These are phyloP conservation scores for Heliconius congener DNA, from an alignment of 1,140 invertebrate genomes.

Conservation along the genomic window DNA sequence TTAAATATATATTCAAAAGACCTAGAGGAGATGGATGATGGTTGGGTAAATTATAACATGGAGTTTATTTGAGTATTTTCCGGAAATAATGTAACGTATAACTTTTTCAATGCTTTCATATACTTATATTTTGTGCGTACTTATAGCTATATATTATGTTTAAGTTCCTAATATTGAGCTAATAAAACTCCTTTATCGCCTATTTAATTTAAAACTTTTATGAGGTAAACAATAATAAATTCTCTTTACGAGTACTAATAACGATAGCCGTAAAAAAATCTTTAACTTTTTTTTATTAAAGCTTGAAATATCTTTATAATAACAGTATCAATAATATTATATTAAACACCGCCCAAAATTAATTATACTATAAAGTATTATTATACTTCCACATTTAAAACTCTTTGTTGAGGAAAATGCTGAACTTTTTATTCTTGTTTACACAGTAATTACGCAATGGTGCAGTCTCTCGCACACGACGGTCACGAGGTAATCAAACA, in stretches of 20 bases:
- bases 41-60: too few relatives aligned
- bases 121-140: too few relatives aligned
- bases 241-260: conserved; percentile 5
- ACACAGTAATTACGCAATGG: conserved; percentile 94
- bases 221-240: not conserved
- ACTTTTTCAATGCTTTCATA: too few relatives aligned
- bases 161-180: too few relatives aligned
- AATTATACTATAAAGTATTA: not conserved
- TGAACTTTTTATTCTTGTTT: conserved; percentile 21
- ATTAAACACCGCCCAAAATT: not conserved
- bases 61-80: too few relatives aligned
- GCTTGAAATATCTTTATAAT: not conserved
- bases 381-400: not conserved
- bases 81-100: too few relatives aligned
- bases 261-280: not conserved
- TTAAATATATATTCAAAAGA: too few relatives aligned
- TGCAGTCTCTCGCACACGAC: conserved; percentile 92
- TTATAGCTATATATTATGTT: too few relatives aligned
- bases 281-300: not conserved
- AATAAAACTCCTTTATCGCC: not conserved
- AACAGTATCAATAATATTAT: not conserved
- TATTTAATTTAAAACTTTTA: not conserved
- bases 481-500: conserved; percentile 87
- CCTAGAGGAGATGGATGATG: too few relatives aligned
- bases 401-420: conserved; percentile 1